phyloP scores from a whole-genome alignment of 2,797 vertebrate genomes.

The Halcyon badia region DNA sequence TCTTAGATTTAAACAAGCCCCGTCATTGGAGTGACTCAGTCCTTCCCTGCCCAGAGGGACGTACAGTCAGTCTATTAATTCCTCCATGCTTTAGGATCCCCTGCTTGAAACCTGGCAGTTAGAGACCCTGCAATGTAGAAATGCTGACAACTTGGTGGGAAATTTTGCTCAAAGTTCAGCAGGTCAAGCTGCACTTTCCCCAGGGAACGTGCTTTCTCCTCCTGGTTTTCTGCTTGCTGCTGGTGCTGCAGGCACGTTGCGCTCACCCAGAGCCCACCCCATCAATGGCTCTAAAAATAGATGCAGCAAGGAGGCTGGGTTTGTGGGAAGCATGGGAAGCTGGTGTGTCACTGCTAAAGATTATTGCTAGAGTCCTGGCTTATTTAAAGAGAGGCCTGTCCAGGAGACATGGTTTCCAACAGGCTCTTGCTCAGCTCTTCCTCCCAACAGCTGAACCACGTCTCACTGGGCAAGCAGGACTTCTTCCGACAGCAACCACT shows the following conservation, averaged over 20 bases:
- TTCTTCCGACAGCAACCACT: fast-evolving
- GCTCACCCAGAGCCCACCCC: neutral
- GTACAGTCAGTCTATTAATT: neutral
- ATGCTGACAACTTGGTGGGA: fast-evolving
- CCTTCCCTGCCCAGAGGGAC: neutral
- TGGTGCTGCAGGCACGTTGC: fast-evolving
- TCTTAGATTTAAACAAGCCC: neutral
- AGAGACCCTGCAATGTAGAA: fast-evolving
- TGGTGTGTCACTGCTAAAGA: neutral
- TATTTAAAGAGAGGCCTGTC: neutral
- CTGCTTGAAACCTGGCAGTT: neutral
- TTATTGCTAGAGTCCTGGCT: neutral
- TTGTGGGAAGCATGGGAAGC: neutral
- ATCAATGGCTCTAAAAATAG: neutral
- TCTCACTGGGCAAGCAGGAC: fast-evolving
- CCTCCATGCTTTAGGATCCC: neutral
- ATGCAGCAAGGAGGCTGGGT: neutral
- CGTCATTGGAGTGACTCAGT: fast-evolving
- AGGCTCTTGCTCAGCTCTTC: neutral
- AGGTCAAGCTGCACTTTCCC: neutral
- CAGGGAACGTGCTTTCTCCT: neutral
- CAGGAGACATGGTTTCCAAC: neutral
- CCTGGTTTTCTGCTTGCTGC: neutral
- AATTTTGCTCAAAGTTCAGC: neutral
- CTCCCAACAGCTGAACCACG: fast-evolving